A percentile compares a stretch with the other conserved stretches of the same genome.
These are phyloP conservation scores for Blastobasis adustella DNA, from an alignment of 2,888 invertebrate genomes.

Conservation along the genomic window DNA sequence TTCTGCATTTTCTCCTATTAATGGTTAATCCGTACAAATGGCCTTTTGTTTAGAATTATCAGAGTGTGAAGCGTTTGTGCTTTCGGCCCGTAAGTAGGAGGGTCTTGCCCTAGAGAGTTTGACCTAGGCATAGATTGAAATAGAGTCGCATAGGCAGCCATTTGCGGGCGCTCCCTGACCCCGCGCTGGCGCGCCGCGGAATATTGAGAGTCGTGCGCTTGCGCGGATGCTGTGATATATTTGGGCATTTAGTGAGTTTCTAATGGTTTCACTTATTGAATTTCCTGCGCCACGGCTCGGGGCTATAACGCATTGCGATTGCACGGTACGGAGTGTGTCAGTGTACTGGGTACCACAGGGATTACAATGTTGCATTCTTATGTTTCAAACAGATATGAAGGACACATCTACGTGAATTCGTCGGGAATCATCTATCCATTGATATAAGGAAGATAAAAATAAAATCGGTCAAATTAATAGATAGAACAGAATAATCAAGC, in stretches of 20 bases:
- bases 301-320: no score
- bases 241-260: constrained; percentile 2
- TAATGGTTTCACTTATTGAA: constrained; percentile 5
- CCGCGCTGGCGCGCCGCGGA: constrained; percentile 48
- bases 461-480: no score
- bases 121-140: constrained; percentile 54
- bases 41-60: constrained; percentile 23
- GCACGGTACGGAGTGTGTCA: no score
- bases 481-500: no score
- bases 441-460: no score
- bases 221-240: constrained; percentile 6
- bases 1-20: background rate
- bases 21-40: constrained; percentile 14
- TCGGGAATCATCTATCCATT: no score
- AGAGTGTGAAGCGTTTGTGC: constrained; percentile 21
- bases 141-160: constrained; percentile 42
- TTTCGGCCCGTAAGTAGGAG: constrained; percentile 4
- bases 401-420: no score
- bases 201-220: constrained; percentile 44
- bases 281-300: background rate
- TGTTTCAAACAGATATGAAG: no score
- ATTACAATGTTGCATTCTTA: no score
- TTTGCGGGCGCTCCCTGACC: constrained; percentile 50
- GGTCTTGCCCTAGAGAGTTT: constrained; percentile 51
- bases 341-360: no score